A percentile compares a stretch with the other conserved stretches of the same genome.
Conservation (phyloP, 2,797 vertebrate genomes). For the Siniperca undulata region DNA sequence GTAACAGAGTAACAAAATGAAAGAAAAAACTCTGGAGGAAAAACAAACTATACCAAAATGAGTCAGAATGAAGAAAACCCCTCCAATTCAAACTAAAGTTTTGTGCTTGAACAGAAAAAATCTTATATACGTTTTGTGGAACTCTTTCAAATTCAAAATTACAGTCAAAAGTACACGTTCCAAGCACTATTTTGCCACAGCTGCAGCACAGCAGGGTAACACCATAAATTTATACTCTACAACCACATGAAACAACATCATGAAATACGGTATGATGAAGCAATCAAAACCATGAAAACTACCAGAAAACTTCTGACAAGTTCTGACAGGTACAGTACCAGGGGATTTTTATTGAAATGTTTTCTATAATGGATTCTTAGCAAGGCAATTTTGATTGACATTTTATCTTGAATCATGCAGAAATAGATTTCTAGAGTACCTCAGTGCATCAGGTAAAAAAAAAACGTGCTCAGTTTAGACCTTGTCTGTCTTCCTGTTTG, state of each 20-base stretch:
- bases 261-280: slow-evolving; percentile 2
- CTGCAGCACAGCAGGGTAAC: slow-evolving; percentile 11
- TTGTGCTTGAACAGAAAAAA: background rate
- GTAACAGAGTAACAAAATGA: background rate
- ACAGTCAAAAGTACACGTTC: slow-evolving; percentile 3
- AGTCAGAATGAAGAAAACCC: slow-evolving; percentile 10
- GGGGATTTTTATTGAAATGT: background rate
- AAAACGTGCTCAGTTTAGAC: background rate
- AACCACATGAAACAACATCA: slow-evolving; percentile 4
- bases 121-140: background rate
- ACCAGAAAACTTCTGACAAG: background rate
- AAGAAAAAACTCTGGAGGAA: slow-evolving; percentile 11
- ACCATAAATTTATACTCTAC: background rate
- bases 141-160: background rate
- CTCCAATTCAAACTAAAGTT: background rate
- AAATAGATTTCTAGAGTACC: too few relatives aligned
- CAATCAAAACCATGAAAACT: background rate
- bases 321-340: background rate
- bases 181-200: slow-evolving; percentile 10
- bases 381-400: background rate
- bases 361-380: background rate
- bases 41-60: background rate
- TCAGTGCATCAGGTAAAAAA: slow-evolving; percentile 6
- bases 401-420: background rate
- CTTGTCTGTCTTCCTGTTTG: slow-evolving; percentile 72